Evolutionary conservation across 2,888 invertebrate species (phyloP), one percentile per base, ranked within the genome.

Genomic region (Protophormia terraenovae): DNA sequence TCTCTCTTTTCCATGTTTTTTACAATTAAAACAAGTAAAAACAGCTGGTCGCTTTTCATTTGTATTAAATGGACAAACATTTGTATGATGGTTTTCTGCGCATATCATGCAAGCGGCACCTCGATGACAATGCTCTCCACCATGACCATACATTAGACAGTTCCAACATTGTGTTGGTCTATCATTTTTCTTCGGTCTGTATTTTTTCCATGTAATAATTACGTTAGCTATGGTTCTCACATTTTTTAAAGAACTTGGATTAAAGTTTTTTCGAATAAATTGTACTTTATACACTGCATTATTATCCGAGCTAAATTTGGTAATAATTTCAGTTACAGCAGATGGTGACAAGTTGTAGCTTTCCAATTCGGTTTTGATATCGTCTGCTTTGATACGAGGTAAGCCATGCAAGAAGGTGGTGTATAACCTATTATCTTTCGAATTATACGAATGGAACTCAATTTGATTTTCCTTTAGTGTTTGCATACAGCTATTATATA

Each of bases 1-100:
- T 55, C 71, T 4, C 14, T 72, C 73, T 62, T 32, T 73, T 1
- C 60, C 60, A 50, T 73, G 58, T 27, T 73, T 73, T 29, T 73
- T 73, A 19, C 73, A 73, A 29, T 73, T 73, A 32, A 73, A 73
- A 22, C 45, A 73, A 7, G 62, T n/a, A n/a, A n/a, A n/a, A n/a
- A n/a, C n/a, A n/a, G n/a, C n/a, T n/a, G n/a, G n/a, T n/a, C n/a
- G n/a, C n/a, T n/a, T n/a, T n/a, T n/a, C n/a, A n/a, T n/a, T n/a
- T n/a, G n/a, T n/a, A n/a, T n/a, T n/a, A n/a, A n/a, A n/a, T n/a
- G n/a, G n/a, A n/a, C n/a, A n/a, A n/a, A n/a, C n/a, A n/a, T n/a
- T n/a, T n/a, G n/a, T n/a, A n/a, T n/a, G n/a, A n/a, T n/a, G n/a
- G n/a, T n/a, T n/a, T n/a, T n/a, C n/a, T n/a, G n/a, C n/a, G n/a